phyloP scores from a whole-genome alignment of 2,888 invertebrate species.

The Alitta virens region DNA sequence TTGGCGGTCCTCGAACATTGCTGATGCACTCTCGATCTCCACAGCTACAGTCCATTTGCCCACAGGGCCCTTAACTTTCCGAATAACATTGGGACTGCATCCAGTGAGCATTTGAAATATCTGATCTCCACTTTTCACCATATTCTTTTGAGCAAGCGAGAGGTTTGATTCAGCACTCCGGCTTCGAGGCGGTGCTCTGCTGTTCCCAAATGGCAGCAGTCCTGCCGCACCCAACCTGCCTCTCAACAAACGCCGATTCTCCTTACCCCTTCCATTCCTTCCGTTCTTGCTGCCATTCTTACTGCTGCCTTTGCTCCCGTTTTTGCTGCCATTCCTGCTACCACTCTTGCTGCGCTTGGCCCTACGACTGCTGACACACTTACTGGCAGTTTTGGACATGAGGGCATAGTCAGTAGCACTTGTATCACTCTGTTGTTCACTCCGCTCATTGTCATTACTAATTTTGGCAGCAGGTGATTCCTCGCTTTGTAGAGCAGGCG shows the following conservation, averaged over 20 bases:
- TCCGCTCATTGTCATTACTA: background rate
- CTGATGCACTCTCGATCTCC: constrained; percentile 18
- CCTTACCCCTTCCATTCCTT: constrained; percentile 8
- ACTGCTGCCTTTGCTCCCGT: background rate
- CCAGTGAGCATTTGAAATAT: constrained; percentile 16
- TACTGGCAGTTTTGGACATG: constrained; percentile 12
- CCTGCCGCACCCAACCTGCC: constrained; percentile 3
- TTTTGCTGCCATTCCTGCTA: constrained; percentile 3
- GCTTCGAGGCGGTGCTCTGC: constrained; percentile 6
- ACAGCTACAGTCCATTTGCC: constrained; percentile 22
- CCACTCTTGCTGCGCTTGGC: constrained; percentile 12
- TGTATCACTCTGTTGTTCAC: constrained; percentile 11
- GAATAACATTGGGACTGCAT: constrained; percentile 11
- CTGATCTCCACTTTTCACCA: constrained; percentile 11
- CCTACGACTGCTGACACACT: constrained; percentile 12
- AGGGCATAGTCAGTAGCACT: constrained; percentile 11
- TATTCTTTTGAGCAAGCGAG: constrained; percentile 8
- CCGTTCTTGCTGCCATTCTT: background rate
- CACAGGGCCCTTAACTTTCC: constrained; percentile 6
- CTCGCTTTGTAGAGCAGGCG: background rate
- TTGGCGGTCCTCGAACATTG: constrained; percentile 14
- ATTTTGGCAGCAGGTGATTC: no score
- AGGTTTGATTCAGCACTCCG: constrained; percentile 15
- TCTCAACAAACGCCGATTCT: background rate
- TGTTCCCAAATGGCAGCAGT: background rate